Evolutionary conservation across 2,888 invertebrate species (phyloP).

Genomic region (Shargacucullia verbasci): DNA sequence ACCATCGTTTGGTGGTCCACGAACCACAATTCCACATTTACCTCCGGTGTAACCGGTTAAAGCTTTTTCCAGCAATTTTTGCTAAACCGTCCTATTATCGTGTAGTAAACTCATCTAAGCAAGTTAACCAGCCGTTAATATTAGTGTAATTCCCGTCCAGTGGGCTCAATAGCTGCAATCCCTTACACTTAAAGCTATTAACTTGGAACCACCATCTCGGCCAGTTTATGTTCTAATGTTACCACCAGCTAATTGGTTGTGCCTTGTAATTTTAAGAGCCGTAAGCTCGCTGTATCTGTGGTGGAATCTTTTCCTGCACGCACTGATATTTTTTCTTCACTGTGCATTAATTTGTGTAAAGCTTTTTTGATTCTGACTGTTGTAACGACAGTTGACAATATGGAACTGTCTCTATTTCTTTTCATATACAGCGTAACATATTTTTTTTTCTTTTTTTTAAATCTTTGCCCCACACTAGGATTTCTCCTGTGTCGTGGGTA

Average conservation of each 20-base stretch:
- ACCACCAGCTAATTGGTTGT: conserved; percentile 45
- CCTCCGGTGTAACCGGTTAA: conserved; percentile 9
- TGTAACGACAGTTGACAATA: no score
- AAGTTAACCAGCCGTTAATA: conserved; percentile 49
- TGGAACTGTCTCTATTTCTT: no score
- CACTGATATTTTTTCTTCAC: no score
- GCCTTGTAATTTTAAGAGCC: conserved; percentile 51
- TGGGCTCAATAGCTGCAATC: conserved; percentile 33
- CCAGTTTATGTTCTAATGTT: conserved; percentile 49
- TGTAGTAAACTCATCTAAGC: conserved; percentile 40
- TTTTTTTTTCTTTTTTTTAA: no score
- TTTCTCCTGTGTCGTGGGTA: no score
- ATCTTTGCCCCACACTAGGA: no score
- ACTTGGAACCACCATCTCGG: conserved; percentile 42
- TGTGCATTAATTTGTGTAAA: no score
- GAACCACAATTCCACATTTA: conserved; percentile 13
- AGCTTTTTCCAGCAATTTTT: conserved; percentile 24
- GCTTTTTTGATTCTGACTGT: no score
- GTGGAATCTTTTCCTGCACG: background rate
- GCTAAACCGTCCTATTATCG: conserved; percentile 32
- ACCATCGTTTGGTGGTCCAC: background rate
- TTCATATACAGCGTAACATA: no score
- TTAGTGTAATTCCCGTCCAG: conserved; percentile 48
- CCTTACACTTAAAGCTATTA: conserved; percentile 53
- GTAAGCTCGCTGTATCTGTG: conserved; percentile 23